Percentiles rank a stretch among this genome's conserved stretches.
Conservation (phyloP, 2,113 vertebrate species). For the Eublepharis macularius region DNA sequence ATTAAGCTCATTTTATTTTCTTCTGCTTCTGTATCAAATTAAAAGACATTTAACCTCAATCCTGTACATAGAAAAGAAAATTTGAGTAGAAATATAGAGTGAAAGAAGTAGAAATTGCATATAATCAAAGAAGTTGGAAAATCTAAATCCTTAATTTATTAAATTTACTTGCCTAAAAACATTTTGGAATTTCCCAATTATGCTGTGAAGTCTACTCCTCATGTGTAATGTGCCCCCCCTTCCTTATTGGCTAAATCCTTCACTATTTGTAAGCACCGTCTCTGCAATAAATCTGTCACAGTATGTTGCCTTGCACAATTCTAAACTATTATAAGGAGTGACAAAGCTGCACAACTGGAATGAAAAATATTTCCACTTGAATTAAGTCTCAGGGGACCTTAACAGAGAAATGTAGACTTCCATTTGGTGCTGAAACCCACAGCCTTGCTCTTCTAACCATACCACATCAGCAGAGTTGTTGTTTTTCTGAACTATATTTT, state of each 20-base stretch:
- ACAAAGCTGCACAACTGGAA: neutral
- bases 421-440: neutral
- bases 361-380: neutral
- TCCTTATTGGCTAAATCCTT: neutral
- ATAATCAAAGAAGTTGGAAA: neutral
- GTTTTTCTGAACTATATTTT: neutral
- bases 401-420: neutral
- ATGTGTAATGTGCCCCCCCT: neutral
- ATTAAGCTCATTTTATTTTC: no score
- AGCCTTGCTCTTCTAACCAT: neutral
- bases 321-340: neutral
- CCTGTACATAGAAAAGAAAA: no score
- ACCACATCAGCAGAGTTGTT: neutral
- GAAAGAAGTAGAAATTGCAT: neutral
- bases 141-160: neutral
- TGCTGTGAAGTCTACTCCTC: neutral
- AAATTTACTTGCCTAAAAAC: neutral
- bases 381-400: neutral
- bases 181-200: neutral
- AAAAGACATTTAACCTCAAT: no score
- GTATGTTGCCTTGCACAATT: neutral
- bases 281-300: neutral
- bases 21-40: no score
- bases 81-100: neutral
- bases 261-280: neutral